phyloP scores from a whole-genome alignment of 2,113 vertebrate genomes.

The Oryctolagus cuniculus region DNA sequence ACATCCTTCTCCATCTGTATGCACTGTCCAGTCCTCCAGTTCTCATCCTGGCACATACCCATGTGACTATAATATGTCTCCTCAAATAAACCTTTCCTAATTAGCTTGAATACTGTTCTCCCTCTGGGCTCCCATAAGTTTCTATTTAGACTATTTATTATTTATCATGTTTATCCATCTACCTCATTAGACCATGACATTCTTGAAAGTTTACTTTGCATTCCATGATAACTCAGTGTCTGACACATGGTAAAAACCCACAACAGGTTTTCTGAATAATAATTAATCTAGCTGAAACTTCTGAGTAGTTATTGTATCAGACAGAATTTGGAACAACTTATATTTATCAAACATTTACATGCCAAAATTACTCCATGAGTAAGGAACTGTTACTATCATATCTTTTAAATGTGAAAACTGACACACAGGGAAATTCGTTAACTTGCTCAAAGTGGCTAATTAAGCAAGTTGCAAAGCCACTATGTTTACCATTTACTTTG shows the following conservation, averaged over 20 bases:
- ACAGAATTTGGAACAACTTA: background rate
- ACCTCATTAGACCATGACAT: background rate
- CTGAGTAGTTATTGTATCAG: background rate
- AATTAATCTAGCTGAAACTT: background rate
- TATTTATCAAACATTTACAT: background rate
- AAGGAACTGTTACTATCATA: background rate
- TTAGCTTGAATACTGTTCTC: background rate
- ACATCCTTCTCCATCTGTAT: background rate
- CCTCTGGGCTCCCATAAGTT: background rate
- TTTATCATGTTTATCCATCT: background rate
- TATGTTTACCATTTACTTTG: background rate
- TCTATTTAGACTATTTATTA: background rate
- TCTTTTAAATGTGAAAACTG: conserved; percentile 29
- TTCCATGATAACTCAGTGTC: background rate
- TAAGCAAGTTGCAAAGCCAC: background rate
- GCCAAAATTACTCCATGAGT: background rate
- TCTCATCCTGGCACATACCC: background rate
- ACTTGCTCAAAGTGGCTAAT: background rate
- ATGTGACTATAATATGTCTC: background rate
- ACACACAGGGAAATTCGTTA: background rate
- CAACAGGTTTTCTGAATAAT: background rate
- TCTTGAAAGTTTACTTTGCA: conserved; percentile 7
- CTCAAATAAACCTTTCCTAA: background rate
- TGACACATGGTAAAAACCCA: background rate
- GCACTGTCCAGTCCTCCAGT: background rate